Evolutionary conservation across 2,888 invertebrate species (phyloP).

Genomic region (Chloroclysta siterata): DNA sequence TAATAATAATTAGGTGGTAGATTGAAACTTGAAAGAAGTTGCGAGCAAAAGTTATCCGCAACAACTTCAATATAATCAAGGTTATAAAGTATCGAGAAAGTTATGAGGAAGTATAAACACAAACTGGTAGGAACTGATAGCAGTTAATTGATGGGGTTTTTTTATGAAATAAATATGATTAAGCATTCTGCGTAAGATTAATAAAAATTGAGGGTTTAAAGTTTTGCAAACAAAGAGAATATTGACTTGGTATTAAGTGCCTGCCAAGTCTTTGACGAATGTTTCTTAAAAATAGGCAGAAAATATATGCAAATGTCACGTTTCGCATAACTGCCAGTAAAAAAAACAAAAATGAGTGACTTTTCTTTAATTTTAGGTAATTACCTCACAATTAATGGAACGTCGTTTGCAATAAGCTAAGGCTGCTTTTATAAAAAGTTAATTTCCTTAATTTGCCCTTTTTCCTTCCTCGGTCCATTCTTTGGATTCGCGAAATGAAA

Average conservation of each 20-base stretch:
- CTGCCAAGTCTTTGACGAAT: background rate
- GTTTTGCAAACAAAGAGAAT: slow-evolving; percentile 1
- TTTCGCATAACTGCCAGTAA: background rate
- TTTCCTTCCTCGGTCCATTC: slow-evolving; percentile 63
- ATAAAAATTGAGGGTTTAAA: background rate
- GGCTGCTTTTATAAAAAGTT: slow-evolving; percentile 74
- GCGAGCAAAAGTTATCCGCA: too few relatives aligned
- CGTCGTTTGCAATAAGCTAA: slow-evolving; percentile 69
- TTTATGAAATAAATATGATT: slow-evolving; percentile 11
- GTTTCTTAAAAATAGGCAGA: too few relatives aligned
- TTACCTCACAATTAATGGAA: slow-evolving; percentile 76
- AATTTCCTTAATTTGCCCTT: slow-evolving; percentile 78
- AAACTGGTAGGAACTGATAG: background rate
- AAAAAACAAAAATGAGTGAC: background rate
- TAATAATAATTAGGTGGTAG: too few relatives aligned
- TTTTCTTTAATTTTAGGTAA: slow-evolving; percentile 54
- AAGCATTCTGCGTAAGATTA: slow-evolving; percentile 5
- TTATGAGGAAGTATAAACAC: slow-evolving; percentile 18
- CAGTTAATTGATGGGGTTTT: slow-evolving; percentile 2
- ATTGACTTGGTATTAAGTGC: background rate
- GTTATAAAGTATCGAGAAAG: slow-evolving; percentile 14
- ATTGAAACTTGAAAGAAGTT: too few relatives aligned
- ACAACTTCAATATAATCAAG: slow-evolving; percentile 3
- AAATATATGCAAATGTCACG: too few relatives aligned
- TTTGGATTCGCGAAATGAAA: slow-evolving; percentile 64